Base-by-base conservation (phyloP, 2,797 vertebrate species). In the Sebastes iracundus region DNA sequence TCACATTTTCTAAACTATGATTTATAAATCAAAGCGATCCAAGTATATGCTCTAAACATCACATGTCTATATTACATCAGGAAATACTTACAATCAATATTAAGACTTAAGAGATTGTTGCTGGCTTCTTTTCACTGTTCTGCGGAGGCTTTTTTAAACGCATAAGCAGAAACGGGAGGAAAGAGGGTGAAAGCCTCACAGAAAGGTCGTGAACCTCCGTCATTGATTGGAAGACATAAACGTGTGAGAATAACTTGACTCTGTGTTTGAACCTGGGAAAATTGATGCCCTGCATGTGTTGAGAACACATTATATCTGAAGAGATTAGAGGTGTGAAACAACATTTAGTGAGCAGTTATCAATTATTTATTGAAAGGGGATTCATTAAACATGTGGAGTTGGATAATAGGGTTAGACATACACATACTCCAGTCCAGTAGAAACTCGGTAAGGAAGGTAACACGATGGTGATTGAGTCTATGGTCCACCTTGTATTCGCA, bases 201-300 rank as follows among this genome's bases (percentile, higher is more conserved):
- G 14, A 38, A 59, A 61, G 67, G 75, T 76, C 9, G 20, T 6
- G 18, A 78, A 28, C 76, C 30, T 20, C 28, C 12, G 4, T 0
- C 5, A 87, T 79, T 73, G 75, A 89, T 62, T 75, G 18, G 55
- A 58, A 73, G 3, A 49, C 18, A 11, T 11, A 59, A 77, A 79
- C 35, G 52, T 62, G 78, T 86, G 80, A 75, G 82, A 88, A 79
- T 20, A 22, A 59, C 9, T 78, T 20, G 27, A 63, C 79, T 72
- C 52, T 67, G 23, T 30, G 30, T 25, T 32, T 85, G 74, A 80
- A 75, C 49, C 53, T 61, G 60, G 22, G 35, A 79, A 86, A 80
- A 79, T 56, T 72, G 53, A 78, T 68, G 22, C 7, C 6, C 7
- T 46, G 53, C 65, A 42, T 67, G 55, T 55, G 23, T 79, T 80